A percentile compares a stretch with the other conserved stretches of the same genome.
Conservation (phyloP, 1,140 invertebrate species). For the Chrysopa pallens region DNA sequence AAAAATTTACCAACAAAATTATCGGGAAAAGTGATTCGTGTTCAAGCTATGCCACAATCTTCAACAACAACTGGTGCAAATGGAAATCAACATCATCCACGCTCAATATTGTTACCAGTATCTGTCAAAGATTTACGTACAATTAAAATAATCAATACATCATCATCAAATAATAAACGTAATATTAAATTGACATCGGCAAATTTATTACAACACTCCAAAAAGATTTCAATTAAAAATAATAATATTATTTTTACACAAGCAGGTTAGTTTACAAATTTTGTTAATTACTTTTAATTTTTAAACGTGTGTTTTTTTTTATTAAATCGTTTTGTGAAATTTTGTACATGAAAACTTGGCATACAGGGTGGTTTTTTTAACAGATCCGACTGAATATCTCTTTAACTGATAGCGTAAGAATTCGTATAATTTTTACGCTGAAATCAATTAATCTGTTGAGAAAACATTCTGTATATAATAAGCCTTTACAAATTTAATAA, state of each 20-base stretch:
- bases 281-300: too few species aligned
- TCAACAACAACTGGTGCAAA: conserved; percentile 15
- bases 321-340: too few species aligned
- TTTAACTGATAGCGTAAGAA: too few species aligned
- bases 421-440: too few species aligned
- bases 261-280: conserved; percentile 4
- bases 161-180: conserved; percentile 30
- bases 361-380: too few species aligned
- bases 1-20: neutral
- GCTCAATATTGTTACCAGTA: conserved; percentile 46
- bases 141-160: conserved; percentile 52
- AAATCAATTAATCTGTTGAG: too few species aligned
- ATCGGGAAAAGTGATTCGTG: conserved; percentile 15
- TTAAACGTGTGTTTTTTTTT: too few species aligned
- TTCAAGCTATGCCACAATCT: conserved; percentile 32
- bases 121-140: conserved; percentile 46
- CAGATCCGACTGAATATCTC: too few species aligned
- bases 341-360: too few species aligned
- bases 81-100: conserved; percentile 24
- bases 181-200: conserved; percentile 30
- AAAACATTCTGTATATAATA: too few species aligned
- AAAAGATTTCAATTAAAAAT: conserved; percentile 11
- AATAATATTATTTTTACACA: conserved; percentile 6
- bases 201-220: conserved; percentile 25
- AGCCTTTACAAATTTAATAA: too few species aligned